Evolutionary conservation across 2,113 vertebrate genomes (phyloP), one percentile per base, ranked within the genome.

Genomic region (Hippocampus guttulatus): DNA sequence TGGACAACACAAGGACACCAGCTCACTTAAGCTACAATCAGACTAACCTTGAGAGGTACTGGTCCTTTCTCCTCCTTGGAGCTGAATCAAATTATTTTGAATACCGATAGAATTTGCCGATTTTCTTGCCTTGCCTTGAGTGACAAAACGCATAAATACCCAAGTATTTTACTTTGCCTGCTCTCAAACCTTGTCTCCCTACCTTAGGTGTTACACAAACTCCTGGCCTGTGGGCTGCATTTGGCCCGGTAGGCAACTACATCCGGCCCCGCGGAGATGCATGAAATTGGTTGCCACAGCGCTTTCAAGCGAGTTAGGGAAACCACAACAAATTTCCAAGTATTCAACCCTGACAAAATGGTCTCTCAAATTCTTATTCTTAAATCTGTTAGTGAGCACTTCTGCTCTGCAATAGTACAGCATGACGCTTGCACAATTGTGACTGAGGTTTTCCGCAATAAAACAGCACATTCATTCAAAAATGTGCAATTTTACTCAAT

Each of bases 1-100:
- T 86, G 88, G 86, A 78, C 84, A 81, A 74, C 77, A 77, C 88
- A 91, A 91, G 90, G 89, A 88, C 89, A 82, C 61, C 73, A 76
- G 75, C 70, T 64, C 81, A 80, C 88, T 90, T 84, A 78, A 83
- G 61, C 76, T 78, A 86, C 82, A 88, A 90, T 90, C 71, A 64
- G 74, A 70, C 73, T 73, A 83, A 85, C 88, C 85, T 90, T 85
- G 82, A 88, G 80, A 86, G 79, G 76, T 80, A 88, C 81, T 84
- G 78, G 77, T 85, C 68, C 81, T 87, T 88, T 86, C 79, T 86
- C 80, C 70, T 88, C 63, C 60, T 78, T 65, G 64, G 64, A 75
- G 80, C 81, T 77, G 21, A 64, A n/a, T 73, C 67, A 84, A 89
- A 78, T 89, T 83, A 68, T 88, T 89, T 91, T 85, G 69, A 86